A percentile compares a stretch with the other conserved stretches of the same genome.
Evolutionary conservation across 2,113 vertebrate genomes (phyloP).

Genomic region (Benitochromis conjunctus): DNA sequence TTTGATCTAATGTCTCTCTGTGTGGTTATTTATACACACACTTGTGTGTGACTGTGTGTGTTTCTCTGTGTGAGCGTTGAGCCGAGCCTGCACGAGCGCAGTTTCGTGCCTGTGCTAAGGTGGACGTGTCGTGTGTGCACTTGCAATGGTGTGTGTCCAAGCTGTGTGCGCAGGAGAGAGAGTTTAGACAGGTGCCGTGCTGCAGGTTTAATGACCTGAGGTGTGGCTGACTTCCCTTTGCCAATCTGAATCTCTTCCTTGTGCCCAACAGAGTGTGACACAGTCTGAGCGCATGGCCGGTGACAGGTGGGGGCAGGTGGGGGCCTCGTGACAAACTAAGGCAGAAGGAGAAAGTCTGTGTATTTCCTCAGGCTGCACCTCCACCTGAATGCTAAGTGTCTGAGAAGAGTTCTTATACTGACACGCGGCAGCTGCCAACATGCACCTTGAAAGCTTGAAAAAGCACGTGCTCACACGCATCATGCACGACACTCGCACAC

Average conservation of each 20-base stretch:
- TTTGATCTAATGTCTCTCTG: conserved; percentile 38
- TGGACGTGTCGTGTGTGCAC: neutral
- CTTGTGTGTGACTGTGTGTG: neutral
- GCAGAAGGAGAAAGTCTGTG: conserved; percentile 32
- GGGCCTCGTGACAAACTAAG: conserved; percentile 18
- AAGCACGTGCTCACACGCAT: neutral
- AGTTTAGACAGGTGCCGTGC: conserved; percentile 11
- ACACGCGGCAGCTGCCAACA: conserved; percentile 18
- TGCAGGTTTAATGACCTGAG: conserved; percentile 40
- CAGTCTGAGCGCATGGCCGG: neutral
- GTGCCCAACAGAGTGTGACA: conserved; percentile 19
- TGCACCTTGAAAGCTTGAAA: neutral
- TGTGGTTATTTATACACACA: neutral
- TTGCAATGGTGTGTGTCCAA: neutral
- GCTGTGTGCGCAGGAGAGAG: neutral
- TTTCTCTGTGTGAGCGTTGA: neutral
- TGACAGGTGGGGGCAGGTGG: conserved; percentile 31
- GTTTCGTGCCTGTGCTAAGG: neutral
- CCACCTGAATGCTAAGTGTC: conserved; percentile 36
- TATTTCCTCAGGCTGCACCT: conserved; percentile 18
- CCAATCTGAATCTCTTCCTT: conserved; percentile 18
- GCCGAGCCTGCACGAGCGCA: neutral
- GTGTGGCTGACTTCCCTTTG: conserved; percentile 6
- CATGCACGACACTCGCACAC: neutral
- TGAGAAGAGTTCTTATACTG: neutral